These are phyloP conservation scores for Cataglyphis altisquamis DNA, from an alignment of 2,888 invertebrate genomes.

Conservation along the genomic window DNA sequence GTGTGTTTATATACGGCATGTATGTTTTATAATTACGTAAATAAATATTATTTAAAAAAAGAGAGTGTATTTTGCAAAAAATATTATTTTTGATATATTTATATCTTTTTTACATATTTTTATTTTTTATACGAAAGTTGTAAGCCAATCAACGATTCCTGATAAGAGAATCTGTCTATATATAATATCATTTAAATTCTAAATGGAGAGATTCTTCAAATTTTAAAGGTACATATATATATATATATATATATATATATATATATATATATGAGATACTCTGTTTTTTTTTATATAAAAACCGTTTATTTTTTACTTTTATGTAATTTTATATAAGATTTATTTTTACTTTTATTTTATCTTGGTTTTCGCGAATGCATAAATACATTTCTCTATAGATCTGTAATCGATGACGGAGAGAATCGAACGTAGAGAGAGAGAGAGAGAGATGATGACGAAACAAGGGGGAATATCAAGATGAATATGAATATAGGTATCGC, in stretches of 20 bases:
- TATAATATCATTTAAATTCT: neutral
- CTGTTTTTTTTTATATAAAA: neutral
- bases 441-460: slow-evolving; percentile 37
- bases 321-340: neutral
- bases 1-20: neutral
- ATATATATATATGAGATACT: neutral
- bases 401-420: slow-evolving; percentile 28
- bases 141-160: neutral
- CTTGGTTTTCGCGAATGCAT: slow-evolving; percentile 15
- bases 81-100: neutral
- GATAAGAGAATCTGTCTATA: neutral
- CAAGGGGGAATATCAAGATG: slow-evolving; percentile 51
- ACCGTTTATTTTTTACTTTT: neutral
- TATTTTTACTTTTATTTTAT: neutral
- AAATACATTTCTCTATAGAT: slow-evolving; percentile 13
- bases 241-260: neutral
- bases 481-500: slow-evolving; percentile 62
- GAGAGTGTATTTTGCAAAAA: neutral
- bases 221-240: neutral
- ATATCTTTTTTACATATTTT: neutral
- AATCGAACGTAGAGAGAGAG: slow-evolving; percentile 1
- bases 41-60: slow-evolving; percentile 9
- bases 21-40: neutral
- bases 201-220: neutral
- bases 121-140: neutral